Evolutionary conservation across 2,797 vertebrate species (phyloP).

Genomic region (Botia almorhae): DNA sequence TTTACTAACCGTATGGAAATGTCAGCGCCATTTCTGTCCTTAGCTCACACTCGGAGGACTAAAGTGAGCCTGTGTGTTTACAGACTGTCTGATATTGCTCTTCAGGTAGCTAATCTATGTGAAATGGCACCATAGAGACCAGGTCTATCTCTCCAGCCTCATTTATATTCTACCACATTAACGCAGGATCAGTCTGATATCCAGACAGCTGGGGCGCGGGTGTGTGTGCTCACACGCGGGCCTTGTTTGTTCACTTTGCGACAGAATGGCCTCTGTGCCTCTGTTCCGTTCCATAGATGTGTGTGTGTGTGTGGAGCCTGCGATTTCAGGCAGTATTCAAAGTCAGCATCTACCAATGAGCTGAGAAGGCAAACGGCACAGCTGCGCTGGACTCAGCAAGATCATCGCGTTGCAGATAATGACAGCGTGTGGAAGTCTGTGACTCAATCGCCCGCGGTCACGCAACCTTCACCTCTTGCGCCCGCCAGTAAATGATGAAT

Average conservation of each 20-base stretch:
- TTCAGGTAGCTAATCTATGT: slow-evolving; percentile 43
- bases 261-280: slow-evolving; percentile 63
- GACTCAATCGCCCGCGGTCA: slow-evolving; percentile 16
- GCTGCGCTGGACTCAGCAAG: slow-evolving; percentile 40
- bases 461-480: slow-evolving; percentile 68
- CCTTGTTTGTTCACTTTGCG: slow-evolving; percentile 69
- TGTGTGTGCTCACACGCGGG: slow-evolving; percentile 60
- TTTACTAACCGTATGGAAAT: not conserved
- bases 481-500: slow-evolving; percentile 64
- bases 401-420: slow-evolving; percentile 39
- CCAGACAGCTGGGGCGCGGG: slow-evolving; percentile 69
- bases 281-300: not conserved
- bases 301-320: slow-evolving; percentile 30
- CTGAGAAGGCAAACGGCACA: slow-evolving; percentile 27
- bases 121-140: slow-evolving; percentile 29
- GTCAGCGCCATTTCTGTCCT: not conserved
- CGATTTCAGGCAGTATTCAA: slow-evolving; percentile 30
- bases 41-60: not conserved
- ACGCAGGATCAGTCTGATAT: slow-evolving; percentile 41
- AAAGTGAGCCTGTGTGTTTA: slow-evolving; percentile 18
- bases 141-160: slow-evolving; percentile 30
- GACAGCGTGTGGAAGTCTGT: slow-evolving; percentile 3
- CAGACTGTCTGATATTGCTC: slow-evolving; percentile 29
- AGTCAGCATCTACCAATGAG: slow-evolving; percentile 40
- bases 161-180: slow-evolving; percentile 68